A percentile compares a stretch with the other conserved stretches of the same genome.
Evolutionary conservation across 2,113 vertebrate species (phyloP).

Genomic region (Isurus oxyrinchus): DNA sequence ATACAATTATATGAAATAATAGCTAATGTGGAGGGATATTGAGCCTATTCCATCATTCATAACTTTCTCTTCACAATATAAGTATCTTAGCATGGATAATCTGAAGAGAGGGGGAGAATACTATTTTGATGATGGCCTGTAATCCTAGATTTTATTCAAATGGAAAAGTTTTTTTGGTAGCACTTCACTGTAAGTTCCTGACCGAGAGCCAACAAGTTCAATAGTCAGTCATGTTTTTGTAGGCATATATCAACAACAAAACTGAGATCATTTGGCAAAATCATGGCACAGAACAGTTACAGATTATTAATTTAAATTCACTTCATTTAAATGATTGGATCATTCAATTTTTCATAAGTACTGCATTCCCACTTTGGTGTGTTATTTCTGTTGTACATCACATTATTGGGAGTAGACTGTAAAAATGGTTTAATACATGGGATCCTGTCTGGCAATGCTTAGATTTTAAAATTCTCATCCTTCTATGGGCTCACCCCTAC

Average conservation of each 20-base stretch:
- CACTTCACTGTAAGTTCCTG: too few species aligned
- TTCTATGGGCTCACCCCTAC: neutral
- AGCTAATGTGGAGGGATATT: neutral
- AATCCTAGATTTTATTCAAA: too few species aligned
- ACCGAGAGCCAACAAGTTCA: neutral
- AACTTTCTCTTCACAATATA: neutral
- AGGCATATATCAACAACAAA: neutral
- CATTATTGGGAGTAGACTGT: neutral
- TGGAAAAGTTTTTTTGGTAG: too few species aligned
- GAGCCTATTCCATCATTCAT: neutral
- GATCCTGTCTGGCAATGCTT: neutral
- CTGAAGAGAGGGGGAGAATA: too few species aligned
- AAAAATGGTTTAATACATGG: neutral
- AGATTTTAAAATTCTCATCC: neutral
- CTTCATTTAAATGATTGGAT: too few species aligned
- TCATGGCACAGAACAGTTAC: neutral
- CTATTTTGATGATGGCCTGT: neutral
- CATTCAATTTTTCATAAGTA: too few species aligned
- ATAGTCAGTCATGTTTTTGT: neutral
- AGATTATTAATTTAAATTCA: too few species aligned
- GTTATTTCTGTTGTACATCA: too few species aligned
- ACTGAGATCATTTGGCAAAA: neutral
- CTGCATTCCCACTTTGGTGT: too few species aligned
- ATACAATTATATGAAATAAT: neutral
- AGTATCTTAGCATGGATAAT: too few species aligned